Conservation (phyloP, 2,888 invertebrate genomes). For the Megalurothrips usitatus region DNA sequence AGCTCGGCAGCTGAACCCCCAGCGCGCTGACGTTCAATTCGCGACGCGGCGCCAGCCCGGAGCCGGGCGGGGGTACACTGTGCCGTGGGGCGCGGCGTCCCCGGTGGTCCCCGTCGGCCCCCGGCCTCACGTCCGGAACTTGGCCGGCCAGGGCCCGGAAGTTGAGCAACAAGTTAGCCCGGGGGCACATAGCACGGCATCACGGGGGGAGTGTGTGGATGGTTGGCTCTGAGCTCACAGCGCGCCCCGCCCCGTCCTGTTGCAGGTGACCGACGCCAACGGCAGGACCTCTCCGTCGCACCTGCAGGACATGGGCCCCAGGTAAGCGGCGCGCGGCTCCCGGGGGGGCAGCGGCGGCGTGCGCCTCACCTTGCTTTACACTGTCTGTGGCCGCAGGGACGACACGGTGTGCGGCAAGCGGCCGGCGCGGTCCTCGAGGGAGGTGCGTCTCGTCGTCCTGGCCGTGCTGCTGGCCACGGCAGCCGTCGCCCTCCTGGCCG, state of each 20-base stretch:
- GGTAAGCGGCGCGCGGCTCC: background rate
- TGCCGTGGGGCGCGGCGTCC: too few relatives aligned
- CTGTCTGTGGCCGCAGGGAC: background rate
- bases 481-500: constrained; percentile 3
- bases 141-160: too few relatives aligned
- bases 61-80: background rate
- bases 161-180: too few relatives aligned
- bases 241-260: background rate
- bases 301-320: constrained; percentile 19
- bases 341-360: background rate
- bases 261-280: constrained; percentile 16
- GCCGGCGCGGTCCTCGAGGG: background rate
- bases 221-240: background rate
- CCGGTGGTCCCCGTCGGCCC: too few relatives aligned
- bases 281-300: constrained; percentile 1
- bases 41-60: background rate
- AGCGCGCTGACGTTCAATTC: background rate
- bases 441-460: constrained; percentile 1
- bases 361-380: background rate
- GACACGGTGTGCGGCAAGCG: constrained; percentile 5
- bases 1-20: too few relatives aligned
- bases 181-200: too few relatives aligned
- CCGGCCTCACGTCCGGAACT: background rate
- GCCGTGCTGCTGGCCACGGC: constrained; percentile 14
- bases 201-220: background rate